A percentile compares a stretch with the other conserved stretches of the same genome.
These are phyloP conservation scores for Eugnorisma glareosa DNA, from an alignment of 2,888 invertebrate genomes.

Conservation along the genomic window DNA sequence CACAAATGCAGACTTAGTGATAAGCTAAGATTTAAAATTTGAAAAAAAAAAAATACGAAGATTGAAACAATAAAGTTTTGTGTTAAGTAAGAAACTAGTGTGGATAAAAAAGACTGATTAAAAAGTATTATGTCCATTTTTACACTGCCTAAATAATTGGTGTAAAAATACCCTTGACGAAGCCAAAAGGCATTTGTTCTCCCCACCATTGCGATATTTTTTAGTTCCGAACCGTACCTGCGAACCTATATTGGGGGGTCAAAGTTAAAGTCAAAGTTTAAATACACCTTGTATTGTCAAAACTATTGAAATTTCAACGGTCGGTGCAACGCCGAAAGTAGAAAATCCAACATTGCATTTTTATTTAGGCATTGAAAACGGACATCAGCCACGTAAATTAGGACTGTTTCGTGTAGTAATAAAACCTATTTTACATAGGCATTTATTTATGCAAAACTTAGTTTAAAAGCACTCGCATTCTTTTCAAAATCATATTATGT, in stretches of 20 bases:
- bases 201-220: too few species aligned
- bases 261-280: too few species aligned
- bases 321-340: neutral
- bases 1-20: neutral
- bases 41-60: neutral
- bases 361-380: neutral
- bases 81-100: neutral
- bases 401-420: neutral
- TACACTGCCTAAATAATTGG: neutral
- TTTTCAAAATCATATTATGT: constrained; percentile 4
- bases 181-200: too few species aligned
- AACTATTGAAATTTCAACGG: neutral
- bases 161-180: too few species aligned
- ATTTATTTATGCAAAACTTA: neutral
- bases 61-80: neutral
- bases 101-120: neutral
- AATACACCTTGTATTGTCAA: neutral
- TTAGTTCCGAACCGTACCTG: too few species aligned
- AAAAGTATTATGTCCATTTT: neutral
- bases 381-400: neutral
- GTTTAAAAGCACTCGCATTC: constrained; percentile 29
- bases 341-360: neutral
- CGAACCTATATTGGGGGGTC: too few species aligned
- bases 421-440: constrained; percentile 54
- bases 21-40: neutral